phyloP scores from a whole-genome alignment of 2,113 vertebrate genomes.

The Protobothrops mucrosquamatus region DNA sequence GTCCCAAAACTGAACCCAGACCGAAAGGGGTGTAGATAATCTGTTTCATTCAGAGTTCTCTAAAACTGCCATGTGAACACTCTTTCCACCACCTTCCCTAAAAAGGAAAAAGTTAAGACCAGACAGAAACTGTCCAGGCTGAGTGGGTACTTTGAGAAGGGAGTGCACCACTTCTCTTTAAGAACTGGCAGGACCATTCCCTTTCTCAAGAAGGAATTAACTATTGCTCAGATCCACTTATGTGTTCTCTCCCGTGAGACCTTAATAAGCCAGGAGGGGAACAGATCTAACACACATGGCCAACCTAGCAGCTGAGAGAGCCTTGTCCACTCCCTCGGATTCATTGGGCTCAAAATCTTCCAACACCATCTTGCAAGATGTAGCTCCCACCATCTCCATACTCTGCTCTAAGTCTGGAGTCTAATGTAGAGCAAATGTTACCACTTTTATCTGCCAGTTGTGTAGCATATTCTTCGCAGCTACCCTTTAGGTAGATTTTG shows the following conservation, averaged over 20 bases:
- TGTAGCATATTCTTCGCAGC: not conserved
- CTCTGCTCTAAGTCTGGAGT: not conserved
- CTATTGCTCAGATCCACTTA: not conserved
- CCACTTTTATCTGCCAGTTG: not conserved
- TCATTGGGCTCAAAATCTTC: not conserved
- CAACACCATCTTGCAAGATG: not conserved
- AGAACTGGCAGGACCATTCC: not conserved
- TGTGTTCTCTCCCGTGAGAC: not conserved
- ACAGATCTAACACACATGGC: not conserved
- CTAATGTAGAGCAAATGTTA: not conserved
- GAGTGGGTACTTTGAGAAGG: not conserved
- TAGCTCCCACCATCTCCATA: not conserved
- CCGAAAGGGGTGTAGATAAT: not conserved
- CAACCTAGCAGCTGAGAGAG: not conserved
- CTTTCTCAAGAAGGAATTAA: not conserved
- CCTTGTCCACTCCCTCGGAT: not conserved
- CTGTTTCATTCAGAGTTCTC: not conserved
- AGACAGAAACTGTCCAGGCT: not conserved
- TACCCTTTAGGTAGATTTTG: not conserved
- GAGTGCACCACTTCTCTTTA: not conserved
- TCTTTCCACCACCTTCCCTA: not conserved
- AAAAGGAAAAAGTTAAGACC: not conserved
- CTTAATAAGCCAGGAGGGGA: not conserved
- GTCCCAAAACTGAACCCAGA: no score
- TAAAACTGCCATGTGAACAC: not conserved